Evolutionary conservation across 2,113 vertebrate genomes (phyloP), one percentile per base, ranked within the genome.

Genomic region (Psephotus haematonotus): DNA sequence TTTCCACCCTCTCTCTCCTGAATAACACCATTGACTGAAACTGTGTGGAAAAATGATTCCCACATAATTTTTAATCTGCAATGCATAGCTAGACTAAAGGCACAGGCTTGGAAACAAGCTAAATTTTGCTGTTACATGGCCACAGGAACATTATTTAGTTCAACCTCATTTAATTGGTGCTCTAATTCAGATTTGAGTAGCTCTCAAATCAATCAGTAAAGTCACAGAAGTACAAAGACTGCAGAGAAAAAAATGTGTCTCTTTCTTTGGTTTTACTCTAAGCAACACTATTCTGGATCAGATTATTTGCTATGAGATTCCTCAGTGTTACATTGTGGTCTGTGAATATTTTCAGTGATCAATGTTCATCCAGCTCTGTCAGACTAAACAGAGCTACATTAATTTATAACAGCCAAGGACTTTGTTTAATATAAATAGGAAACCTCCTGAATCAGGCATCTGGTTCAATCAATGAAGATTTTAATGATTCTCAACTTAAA

Each of bases 111-210:
- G 37, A 69, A 88, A 84, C 18, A 80, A 88, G 33, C 4, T 63
- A 70, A 41, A 69, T 91, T 91, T 74, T 86, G 25, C 20, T 82
- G 41, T 28, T 82, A 52, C 7, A 3, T 31, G 23, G 22, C 27
- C 47, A 39, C 24, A 63, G 43, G 37, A 60, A 53, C 28, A 67
- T 31, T 87, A 31, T 76, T 82, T 92, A 82, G 43, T 63, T 25
- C n/a, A 82, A 13, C 11, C 19, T 59, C 6, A 4, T 46, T 92
- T 92, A 65, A 90, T 14, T 70, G 50, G 82, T 87, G 52, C 47
- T 94, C 19, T 74, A 59, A 87, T 93, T 93, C 84, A 75, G 57
- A n/a, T 78, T 68, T 79, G 23, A 90, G 67, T 79, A 92, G 29
- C 18, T 88, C 39, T 67, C 50, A 31, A 75, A 44, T 74, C 50